Evolutionary conservation across 2,888 invertebrate species (phyloP).

Genomic region (Cephonodes hylas): DNA sequence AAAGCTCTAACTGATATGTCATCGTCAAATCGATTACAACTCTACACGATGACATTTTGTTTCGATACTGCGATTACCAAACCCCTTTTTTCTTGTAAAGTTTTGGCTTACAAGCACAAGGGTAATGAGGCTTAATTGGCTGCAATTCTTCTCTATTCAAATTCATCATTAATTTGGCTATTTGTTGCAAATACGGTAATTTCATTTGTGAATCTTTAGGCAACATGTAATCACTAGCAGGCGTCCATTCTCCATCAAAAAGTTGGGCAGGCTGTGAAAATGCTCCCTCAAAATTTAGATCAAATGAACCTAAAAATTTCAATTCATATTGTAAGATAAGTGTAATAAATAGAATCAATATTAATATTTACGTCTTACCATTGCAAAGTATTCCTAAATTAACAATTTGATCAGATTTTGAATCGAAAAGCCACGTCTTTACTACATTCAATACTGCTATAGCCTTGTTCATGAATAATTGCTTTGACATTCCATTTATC

Average conservation of each 20-base stretch:
- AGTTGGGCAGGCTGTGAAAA: conserved; percentile 82
- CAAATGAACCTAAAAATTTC: conserved; percentile 78
- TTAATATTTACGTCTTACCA: conserved; percentile 53
- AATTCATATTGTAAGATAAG: too few species aligned
- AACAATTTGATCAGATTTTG: conserved; percentile 61
- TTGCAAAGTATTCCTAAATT: conserved; percentile 79
- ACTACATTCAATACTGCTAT: conserved; percentile 69
- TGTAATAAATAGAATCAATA: too few species aligned
- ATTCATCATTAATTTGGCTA: conserved; percentile 49
- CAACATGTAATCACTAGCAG: conserved; percentile 55
- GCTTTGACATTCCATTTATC: conserved; percentile 26
- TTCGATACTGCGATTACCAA: conserved; percentile 25
- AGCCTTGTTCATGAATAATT: conserved; percentile 47
- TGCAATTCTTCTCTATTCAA: conserved; percentile 50
- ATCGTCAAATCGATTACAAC: conserved; percentile 14
- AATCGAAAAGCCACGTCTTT: conserved; percentile 73
- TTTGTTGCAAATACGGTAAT: conserved; percentile 55
- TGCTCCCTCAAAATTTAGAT: conserved; percentile 71
- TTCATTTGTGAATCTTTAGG: conserved; percentile 63
- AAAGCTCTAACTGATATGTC: too few species aligned
- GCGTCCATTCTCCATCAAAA: conserved; percentile 66
- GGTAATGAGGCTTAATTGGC: conserved; percentile 38
- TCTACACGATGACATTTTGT: background rate
- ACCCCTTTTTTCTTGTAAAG: conserved; percentile 33
- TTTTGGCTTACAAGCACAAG: conserved; percentile 50